Evolutionary conservation across 2,113 vertebrate species (phyloP).

Genomic region (Etia nguti): DNA sequence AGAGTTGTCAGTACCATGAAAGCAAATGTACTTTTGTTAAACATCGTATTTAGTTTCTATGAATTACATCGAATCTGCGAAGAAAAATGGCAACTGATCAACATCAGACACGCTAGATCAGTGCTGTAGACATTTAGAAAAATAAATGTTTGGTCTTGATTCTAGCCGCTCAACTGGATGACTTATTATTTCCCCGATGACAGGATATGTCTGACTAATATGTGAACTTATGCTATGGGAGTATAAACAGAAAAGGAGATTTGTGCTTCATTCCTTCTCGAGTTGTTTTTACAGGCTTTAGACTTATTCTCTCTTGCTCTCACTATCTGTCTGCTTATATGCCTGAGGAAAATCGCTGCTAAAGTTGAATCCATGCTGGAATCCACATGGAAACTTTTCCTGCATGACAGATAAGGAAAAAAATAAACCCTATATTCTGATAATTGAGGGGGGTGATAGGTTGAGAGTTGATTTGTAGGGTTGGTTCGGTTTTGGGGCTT

Average conservation of each 20-base stretch:
- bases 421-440: conserved; percentile 22
- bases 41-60: background rate
- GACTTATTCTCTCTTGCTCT: background rate
- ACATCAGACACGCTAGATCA: background rate
- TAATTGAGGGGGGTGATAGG: conserved; percentile 38
- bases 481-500: conserved; percentile 26
- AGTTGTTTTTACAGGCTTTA: conserved; percentile 21
- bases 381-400: conserved; percentile 60
- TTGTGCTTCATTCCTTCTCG: background rate
- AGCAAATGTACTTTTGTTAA: background rate
- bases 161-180: background rate
- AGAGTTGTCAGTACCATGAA: background rate
- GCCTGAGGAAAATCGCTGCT: conserved; percentile 18
- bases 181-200: background rate
- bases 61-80: background rate
- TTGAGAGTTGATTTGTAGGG: conserved; percentile 31
- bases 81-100: background rate
- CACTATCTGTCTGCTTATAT: background rate
- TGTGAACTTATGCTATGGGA: background rate
- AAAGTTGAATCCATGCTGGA: conserved; percentile 18
- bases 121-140: background rate
- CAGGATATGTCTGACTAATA: conserved; percentile 5
- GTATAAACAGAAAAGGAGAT: background rate
- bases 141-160: background rate
- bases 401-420: conserved; percentile 28